These are phyloP conservation scores for Rana temporaria DNA, from an alignment of 2,113 vertebrate genomes.

Conservation along the genomic window DNA sequence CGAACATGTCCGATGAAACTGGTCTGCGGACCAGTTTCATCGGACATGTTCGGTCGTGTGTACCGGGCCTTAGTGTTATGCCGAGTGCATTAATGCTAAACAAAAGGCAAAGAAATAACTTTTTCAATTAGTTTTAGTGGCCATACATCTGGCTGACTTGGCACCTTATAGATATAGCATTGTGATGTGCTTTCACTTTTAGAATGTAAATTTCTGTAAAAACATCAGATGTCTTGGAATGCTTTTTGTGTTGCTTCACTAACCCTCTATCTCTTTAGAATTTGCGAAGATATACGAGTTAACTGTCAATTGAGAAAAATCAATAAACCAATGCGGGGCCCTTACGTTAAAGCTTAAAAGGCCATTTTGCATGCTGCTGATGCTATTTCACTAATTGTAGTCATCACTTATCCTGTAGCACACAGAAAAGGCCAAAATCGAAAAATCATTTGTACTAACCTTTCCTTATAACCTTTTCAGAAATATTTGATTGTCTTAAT, in stretches of 20 bases:
- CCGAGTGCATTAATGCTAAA: no score
- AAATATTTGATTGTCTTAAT: constrained; percentile 44
- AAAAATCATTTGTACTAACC: constrained; percentile 44
- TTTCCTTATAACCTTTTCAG: constrained; percentile 50
- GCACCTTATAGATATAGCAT: no score
- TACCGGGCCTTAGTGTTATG: no score
- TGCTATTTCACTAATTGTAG: constrained; percentile 40
- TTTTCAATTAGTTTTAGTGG: no score
- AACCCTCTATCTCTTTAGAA: constrained; percentile 14
- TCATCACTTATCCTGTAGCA: constrained; percentile 45
- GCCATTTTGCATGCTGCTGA: constrained; percentile 33
- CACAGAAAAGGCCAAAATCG: constrained; percentile 22
- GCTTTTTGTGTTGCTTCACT: neutral
- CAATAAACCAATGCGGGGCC: constrained; percentile 37
- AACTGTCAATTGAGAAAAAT: constrained; percentile 30
- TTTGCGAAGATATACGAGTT: constrained; percentile 9
- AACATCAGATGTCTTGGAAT: neutral
- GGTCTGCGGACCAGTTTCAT: no score
- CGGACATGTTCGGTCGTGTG: no score
- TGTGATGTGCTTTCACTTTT: neutral
- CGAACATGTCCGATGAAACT: no score
- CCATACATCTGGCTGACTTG: no score
- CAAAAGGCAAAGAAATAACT: no score
- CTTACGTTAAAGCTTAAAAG: constrained; percentile 39
- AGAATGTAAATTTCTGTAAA: neutral